Percentiles rank a stretch among this genome's conserved stretches.
phyloP scores from a whole-genome alignment of 2,113 vertebrate genomes.

The Calyptomena viridis region DNA sequence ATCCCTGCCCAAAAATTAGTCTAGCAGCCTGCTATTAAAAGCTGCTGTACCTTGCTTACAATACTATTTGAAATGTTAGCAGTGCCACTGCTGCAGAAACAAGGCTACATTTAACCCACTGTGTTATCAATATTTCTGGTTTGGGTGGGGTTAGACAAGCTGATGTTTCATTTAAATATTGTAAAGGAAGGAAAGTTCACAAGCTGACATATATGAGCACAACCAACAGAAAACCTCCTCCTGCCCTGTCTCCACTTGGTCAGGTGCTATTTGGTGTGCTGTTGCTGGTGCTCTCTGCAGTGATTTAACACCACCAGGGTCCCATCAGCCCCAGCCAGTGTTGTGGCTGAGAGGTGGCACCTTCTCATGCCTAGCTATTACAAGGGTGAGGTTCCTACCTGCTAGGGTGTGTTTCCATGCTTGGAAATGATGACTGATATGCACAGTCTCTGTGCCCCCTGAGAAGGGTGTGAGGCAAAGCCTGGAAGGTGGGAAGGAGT shows the following conservation, averaged over 20 bases:
- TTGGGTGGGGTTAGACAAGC: neutral
- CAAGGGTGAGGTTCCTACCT: neutral
- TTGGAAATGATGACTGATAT: neutral
- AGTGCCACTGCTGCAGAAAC: neutral
- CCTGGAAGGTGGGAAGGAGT: neutral
- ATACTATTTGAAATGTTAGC: neutral
- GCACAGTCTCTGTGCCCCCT: neutral
- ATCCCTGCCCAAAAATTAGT: neutral
- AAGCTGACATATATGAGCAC: neutral
- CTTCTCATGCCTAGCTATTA: rapidly evolving
- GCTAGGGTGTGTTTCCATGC: neutral
- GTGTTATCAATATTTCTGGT: neutral
- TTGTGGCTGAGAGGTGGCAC: neutral
- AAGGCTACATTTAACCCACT: neutral
- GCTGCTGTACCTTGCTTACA: neutral
- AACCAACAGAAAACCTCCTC: neutral
- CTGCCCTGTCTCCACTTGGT: neutral
- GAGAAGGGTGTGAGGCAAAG: neutral
- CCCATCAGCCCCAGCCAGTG: neutral
- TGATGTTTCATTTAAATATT: neutral
- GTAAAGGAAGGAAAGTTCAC: neutral
- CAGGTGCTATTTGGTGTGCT: neutral
- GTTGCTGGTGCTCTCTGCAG: neutral
- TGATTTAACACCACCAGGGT: neutral
- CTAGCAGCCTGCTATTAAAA: neutral